A percentile compares a stretch with the other conserved stretches of the same genome.
phyloP scores from a whole-genome alignment of 2,888 invertebrate genomes.

The Rhagophthalmus giganteus region DNA sequence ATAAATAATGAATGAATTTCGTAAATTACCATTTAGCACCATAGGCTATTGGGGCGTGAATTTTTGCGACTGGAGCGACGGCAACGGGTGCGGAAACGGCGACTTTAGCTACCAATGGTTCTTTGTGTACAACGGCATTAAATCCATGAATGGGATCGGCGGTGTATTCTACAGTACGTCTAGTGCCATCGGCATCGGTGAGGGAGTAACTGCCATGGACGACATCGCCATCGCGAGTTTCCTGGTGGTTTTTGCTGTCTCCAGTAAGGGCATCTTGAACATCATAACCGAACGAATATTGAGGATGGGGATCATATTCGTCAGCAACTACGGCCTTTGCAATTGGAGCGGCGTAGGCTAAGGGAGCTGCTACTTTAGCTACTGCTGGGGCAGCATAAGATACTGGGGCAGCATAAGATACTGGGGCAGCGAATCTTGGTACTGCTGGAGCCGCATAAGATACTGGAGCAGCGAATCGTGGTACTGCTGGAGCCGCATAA shows the following conservation, averaged over 20 bases:
- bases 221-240: slow-evolving; percentile 58
- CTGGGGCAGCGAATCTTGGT: too few relatives aligned
- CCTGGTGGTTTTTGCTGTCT: slow-evolving; percentile 59
- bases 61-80: slow-evolving; percentile 40
- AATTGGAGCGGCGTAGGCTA: slow-evolving; percentile 51
- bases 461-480: too few relatives aligned
- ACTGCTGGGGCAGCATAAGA: slow-evolving; percentile 35
- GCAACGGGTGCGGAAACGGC: slow-evolving; percentile 44
- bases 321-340: slow-evolving; percentile 47
- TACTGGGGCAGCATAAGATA: too few relatives aligned
- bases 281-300: slow-evolving; percentile 62
- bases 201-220: slow-evolving; percentile 61
- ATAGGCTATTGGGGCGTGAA: slow-evolving; percentile 27
- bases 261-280: slow-evolving; percentile 61
- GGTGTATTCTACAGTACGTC: slow-evolving; percentile 59
- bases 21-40: too few relatives aligned
- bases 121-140: slow-evolving; percentile 67
- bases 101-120: slow-evolving; percentile 56
- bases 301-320: slow-evolving; percentile 58
- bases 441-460: too few relatives aligned
- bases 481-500: too few relatives aligned
- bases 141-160: slow-evolving; percentile 66
- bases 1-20: too few relatives aligned
- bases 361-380: slow-evolving; percentile 34
- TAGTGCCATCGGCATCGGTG: slow-evolving; percentile 60